phyloP scores from a whole-genome alignment of 2,797 vertebrate genomes.

The Parotocinclus haroldoi region DNA sequence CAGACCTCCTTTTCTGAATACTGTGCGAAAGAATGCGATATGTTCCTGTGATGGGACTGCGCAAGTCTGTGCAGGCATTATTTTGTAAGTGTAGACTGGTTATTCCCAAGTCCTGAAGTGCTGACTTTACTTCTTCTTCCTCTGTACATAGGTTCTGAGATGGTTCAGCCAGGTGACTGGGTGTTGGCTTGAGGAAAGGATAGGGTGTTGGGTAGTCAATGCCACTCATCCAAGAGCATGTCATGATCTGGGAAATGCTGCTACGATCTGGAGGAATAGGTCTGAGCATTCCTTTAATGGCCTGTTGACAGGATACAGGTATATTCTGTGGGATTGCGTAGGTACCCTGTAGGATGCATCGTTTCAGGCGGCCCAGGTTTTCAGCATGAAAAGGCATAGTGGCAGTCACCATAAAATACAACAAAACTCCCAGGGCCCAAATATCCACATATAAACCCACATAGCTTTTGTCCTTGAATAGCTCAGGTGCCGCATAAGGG shows the following conservation, averaged over 20 bases:
- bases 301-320: constrained; percentile 61
- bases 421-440: constrained; percentile 75
- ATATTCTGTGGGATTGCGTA: constrained; percentile 69
- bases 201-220: constrained; percentile 62
- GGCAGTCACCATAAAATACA: constrained; percentile 74
- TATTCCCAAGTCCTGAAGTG: constrained; percentile 66
- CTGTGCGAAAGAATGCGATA: constrained; percentile 74
- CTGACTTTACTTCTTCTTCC: constrained; percentile 65
- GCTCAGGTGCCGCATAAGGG: constrained; percentile 74
- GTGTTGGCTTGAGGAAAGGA: constrained; percentile 51
- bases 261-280: constrained; percentile 64
- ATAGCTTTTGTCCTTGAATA: constrained; percentile 73
- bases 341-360: constrained; percentile 68
- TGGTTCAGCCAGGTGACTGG: constrained; percentile 58
- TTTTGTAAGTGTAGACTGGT: constrained; percentile 64
- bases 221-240: constrained; percentile 66
- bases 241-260: constrained; percentile 55
- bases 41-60: constrained; percentile 67
- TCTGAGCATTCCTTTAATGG: constrained; percentile 68
- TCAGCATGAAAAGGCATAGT: constrained; percentile 70
- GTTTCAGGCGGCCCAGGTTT: constrained; percentile 66
- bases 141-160: constrained; percentile 55
- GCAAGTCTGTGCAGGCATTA: constrained; percentile 59
- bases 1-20: constrained; percentile 65
- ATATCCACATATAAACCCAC: constrained; percentile 66